Evolutionary conservation across 2,113 vertebrate genomes (phyloP).

Genomic region (Corythoichthys haematopterus): DNA sequence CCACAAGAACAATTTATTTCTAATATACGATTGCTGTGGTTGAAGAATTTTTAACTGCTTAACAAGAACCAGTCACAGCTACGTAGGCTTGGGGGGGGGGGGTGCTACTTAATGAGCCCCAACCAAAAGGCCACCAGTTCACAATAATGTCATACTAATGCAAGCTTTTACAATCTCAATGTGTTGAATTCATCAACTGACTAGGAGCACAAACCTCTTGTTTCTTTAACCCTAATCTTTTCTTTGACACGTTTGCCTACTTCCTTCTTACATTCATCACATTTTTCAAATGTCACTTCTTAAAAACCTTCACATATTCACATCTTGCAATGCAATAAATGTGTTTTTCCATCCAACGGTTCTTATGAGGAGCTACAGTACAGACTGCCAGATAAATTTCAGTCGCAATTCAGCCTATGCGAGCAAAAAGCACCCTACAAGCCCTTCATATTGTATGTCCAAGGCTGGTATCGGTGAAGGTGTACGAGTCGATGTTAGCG

Average conservation of each 20-base stretch:
- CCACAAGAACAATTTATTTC: constrained; percentile 1
- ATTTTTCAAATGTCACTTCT: neutral
- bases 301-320: neutral
- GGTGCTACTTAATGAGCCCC: neutral
- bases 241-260: neutral
- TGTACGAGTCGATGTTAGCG: neutral
- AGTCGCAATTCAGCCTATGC: too few species aligned
- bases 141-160: neutral
- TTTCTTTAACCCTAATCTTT: neutral
- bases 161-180: neutral
- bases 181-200: constrained; percentile 1
- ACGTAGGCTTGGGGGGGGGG: neutral
- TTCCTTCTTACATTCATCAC: neutral
- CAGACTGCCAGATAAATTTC: too few species aligned
- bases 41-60: neutral
- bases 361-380: too few species aligned
- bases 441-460: neutral
- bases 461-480: neutral
- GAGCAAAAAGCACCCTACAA: too few species aligned
- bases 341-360: neutral
- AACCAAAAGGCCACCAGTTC: constrained; percentile 6
- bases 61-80: constrained; percentile 1
- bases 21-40: constrained; percentile 3
- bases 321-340: neutral
- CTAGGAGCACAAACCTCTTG: neutral